phyloP scores from a whole-genome alignment of 2,113 vertebrate species.

The Petroica traversi region DNA sequence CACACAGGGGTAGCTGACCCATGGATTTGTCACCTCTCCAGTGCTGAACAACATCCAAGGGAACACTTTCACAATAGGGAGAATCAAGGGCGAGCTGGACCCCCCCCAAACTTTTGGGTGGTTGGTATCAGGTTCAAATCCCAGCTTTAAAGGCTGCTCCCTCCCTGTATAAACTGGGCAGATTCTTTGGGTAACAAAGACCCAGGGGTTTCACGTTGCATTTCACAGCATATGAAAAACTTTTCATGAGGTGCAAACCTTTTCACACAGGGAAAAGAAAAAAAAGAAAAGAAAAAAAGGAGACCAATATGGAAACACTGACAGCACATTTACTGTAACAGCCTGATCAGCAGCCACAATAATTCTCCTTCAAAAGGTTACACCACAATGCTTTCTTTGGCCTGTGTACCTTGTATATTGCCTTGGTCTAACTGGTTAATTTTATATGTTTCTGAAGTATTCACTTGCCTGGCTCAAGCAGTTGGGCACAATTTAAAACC shows the following conservation, averaged over 20 bases:
- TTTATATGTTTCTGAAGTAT: constrained; percentile 17
- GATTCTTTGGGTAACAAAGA: neutral
- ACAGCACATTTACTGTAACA: constrained; percentile 52
- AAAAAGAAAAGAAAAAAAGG: fast-evolving
- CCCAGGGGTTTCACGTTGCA: neutral
- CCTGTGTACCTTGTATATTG: neutral
- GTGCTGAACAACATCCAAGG: neutral
- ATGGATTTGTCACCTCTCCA: neutral
- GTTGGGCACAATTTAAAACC: neutral
- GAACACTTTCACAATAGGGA: fast-evolving
- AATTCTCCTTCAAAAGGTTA: constrained; percentile 30
- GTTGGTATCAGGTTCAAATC: neutral
- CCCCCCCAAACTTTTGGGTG: neutral
- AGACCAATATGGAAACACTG: constrained; percentile 46
- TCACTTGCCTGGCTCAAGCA: neutral
- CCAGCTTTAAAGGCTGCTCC: neutral
- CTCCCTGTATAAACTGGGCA: neutral
- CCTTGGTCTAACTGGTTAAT: constrained; percentile 34
- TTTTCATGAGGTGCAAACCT: neutral
- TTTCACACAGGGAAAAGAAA: neutral
- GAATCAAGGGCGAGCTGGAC: fast-evolving
- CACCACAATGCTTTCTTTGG: constrained; percentile 63
- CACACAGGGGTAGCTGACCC: neutral
- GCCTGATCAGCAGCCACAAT: constrained; percentile 26
- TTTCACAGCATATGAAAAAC: neutral